Percentiles rank a stretch among this genome's conserved stretches.
phyloP scores from a whole-genome alignment of 2,113 vertebrate genomes.

The Dromiciops gliroides region DNA sequence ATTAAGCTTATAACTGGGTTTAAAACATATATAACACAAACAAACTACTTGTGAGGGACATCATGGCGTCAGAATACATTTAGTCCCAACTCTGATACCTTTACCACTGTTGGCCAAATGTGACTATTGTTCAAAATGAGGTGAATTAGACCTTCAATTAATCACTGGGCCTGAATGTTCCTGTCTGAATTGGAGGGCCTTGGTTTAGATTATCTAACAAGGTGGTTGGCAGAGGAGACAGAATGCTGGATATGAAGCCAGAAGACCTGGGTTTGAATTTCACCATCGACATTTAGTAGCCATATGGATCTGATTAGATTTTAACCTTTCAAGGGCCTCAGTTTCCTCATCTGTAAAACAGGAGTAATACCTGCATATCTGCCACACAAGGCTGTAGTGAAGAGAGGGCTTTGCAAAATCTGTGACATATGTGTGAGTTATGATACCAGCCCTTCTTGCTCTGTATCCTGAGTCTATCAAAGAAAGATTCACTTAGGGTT shows the following conservation, averaged over 20 bases:
- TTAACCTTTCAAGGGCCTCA: neutral
- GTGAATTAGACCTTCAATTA: neutral
- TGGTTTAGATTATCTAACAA: neutral
- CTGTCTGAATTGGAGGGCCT: neutral
- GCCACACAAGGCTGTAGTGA: neutral
- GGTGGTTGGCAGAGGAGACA: neutral
- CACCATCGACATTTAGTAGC: neutral
- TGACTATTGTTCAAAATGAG: neutral
- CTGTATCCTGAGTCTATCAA: neutral
- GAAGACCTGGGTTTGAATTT: neutral
- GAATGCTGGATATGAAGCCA: neutral
- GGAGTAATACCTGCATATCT: neutral
- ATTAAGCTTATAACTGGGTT: neutral
- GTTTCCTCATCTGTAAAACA: neutral
- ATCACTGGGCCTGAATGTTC: neutral
- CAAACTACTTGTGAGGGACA: neutral
- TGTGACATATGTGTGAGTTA: neutral
- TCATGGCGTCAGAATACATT: neutral
- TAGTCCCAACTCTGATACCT: neutral
- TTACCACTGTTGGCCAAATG: neutral
- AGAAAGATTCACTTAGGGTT: neutral
- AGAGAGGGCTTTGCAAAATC: neutral
- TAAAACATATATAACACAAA: neutral
- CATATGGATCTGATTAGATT: neutral
- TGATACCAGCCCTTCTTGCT: neutral